Percentiles rank a stretch among this genome's conserved stretches.
phyloP scores from a whole-genome alignment of 2,888 invertebrate species.

The Drosophila austrosaltans region DNA sequence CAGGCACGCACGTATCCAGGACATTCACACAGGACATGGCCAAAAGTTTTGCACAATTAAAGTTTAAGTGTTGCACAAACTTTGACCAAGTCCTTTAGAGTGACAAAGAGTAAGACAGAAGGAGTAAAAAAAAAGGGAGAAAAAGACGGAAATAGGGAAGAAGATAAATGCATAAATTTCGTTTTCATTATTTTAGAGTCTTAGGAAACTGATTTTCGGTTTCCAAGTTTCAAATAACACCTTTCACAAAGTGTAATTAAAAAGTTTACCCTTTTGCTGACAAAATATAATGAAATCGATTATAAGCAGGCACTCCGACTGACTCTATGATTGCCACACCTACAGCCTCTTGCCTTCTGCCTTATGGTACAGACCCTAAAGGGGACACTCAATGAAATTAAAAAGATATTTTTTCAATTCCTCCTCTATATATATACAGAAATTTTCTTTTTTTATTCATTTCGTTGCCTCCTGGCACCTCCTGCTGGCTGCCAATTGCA shows the following conservation, averaged over 20 bases:
- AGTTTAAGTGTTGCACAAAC: slow-evolving; percentile 80
- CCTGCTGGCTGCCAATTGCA: slow-evolving; percentile 52
- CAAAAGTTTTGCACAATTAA: slow-evolving; percentile 77
- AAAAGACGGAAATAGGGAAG: slow-evolving; percentile 20
- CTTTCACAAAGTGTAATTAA: slow-evolving; percentile 65
- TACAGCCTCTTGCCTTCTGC: background rate
- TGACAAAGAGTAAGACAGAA: slow-evolving; percentile 17
- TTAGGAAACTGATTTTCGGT: slow-evolving; percentile 11
- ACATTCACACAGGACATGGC: slow-evolving; percentile 67
- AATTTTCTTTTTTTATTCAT: slow-evolving; percentile 15
- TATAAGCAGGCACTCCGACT: slow-evolving; percentile 50
- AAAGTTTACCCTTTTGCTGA: slow-evolving; percentile 64
- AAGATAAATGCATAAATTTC: slow-evolving; percentile 63
- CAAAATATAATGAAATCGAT: slow-evolving; percentile 74
- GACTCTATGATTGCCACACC: slow-evolving; percentile 15
- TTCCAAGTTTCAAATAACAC: slow-evolving; percentile 48
- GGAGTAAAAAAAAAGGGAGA: background rate
- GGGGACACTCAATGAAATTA: slow-evolving; percentile 62
- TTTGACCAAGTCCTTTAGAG: slow-evolving; percentile 62
- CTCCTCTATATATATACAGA: too few relatives aligned
- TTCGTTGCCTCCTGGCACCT: slow-evolving; percentile 22
- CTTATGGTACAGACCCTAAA: background rate
- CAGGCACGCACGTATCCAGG: slow-evolving; percentile 42
- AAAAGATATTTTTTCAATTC: slow-evolving; percentile 40
- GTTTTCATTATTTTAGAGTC: slow-evolving; percentile 64